phyloP scores from a whole-genome alignment of 2,797 vertebrate genomes.

The Hybognathus amarus region DNA sequence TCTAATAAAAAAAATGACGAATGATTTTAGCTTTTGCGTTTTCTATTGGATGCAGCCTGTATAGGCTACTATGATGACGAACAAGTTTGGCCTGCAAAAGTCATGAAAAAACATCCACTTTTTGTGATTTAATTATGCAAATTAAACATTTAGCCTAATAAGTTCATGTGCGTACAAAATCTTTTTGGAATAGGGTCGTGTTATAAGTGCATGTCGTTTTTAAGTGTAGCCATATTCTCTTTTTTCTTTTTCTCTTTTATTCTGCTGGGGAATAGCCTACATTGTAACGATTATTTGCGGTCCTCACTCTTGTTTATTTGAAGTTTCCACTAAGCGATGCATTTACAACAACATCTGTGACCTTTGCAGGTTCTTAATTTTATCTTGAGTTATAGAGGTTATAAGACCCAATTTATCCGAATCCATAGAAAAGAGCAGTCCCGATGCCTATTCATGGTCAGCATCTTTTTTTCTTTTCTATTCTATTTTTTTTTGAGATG shows the following conservation, averaged over 20 bases:
- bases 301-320: background rate
- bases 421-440: background rate
- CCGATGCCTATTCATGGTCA: background rate
- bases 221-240: background rate
- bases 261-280: background rate
- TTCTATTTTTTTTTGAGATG: background rate
- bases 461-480: background rate
- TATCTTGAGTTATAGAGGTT: background rate
- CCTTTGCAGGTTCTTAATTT: background rate
- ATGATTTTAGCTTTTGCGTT: background rate
- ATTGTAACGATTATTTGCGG: background rate
- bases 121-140: conserved; percentile 10
- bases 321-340: background rate
- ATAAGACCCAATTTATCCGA: background rate
- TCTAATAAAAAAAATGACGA: background rate
- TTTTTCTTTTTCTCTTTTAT: background rate
- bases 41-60: too few relatives aligned
- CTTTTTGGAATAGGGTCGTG: background rate
- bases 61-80: background rate
- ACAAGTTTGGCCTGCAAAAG: background rate
- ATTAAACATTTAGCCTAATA: background rate
- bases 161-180: background rate
- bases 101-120: background rate
- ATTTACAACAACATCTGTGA: background rate
- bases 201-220: background rate